phyloP scores from a whole-genome alignment of 2,888 invertebrate species.

The Mycalesis mineus region DNA sequence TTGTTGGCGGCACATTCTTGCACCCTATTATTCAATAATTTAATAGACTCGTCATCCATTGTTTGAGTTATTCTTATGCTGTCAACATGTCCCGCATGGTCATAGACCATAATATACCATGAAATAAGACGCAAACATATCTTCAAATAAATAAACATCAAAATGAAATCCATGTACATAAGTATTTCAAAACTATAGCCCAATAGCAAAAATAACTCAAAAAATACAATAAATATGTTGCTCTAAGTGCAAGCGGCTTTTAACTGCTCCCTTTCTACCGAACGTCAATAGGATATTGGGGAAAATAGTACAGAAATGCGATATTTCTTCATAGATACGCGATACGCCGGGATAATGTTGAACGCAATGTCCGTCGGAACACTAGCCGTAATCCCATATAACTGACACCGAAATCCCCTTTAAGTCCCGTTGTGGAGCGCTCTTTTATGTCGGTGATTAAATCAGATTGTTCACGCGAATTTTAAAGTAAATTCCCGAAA shows the following conservation, averaged over 20 bases:
- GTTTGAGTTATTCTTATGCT: too few relatives aligned
- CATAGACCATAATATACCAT: too few relatives aligned
- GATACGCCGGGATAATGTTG: constrained; percentile 17
- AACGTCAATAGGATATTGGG: constrained; percentile 3
- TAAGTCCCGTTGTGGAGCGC: neutral
- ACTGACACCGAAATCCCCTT: constrained; percentile 22
- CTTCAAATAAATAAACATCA: too few relatives aligned
- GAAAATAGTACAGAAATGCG: constrained; percentile 9
- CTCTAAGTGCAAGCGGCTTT: neutral
- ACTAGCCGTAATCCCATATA: constrained; percentile 20
- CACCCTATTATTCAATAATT: too few relatives aligned
- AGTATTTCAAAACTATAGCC: too few relatives aligned
- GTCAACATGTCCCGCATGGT: too few relatives aligned
- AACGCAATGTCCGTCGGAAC: constrained; percentile 15
- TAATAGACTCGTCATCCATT: too few relatives aligned
- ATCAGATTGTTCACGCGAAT: constrained; percentile 3
- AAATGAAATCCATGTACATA: too few relatives aligned
- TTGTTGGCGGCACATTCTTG: too few relatives aligned
- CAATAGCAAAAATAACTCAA: too few relatives aligned
- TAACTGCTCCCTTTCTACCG: neutral
- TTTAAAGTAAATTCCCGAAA: constrained; percentile 4
- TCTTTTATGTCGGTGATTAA: constrained; percentile 6
- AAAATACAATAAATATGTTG: too few relatives aligned
- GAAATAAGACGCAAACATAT: too few relatives aligned
- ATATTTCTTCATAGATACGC: constrained; percentile 14